phyloP scores from a whole-genome alignment of 2,797 vertebrate species.

The Peromyscus melanophrys region DNA sequence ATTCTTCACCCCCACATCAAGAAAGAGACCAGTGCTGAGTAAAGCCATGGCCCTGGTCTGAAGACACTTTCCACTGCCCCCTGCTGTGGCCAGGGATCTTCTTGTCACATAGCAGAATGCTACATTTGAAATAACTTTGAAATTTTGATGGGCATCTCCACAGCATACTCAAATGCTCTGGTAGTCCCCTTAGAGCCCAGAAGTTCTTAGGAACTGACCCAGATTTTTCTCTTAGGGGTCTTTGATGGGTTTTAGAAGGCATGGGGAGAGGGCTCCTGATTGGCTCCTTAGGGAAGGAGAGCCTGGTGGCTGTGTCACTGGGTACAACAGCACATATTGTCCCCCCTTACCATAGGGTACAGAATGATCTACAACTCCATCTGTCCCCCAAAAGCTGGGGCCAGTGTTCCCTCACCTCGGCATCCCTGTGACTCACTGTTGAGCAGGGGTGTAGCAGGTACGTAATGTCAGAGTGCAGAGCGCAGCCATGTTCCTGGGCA shows the following conservation, averaged over 20 bases:
- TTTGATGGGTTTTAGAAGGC: not conserved
- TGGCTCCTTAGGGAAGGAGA: not conserved
- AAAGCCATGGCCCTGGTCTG: not conserved
- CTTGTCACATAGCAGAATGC: too few species aligned
- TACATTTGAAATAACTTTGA: not conserved
- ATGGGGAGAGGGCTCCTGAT: not conserved
- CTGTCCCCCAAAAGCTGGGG: not conserved
- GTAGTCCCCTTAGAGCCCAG: not conserved
- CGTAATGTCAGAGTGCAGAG: not conserved
- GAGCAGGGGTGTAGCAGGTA: not conserved
- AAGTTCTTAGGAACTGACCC: not conserved
- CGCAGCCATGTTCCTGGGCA: not conserved
- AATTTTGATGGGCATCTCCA: not conserved
- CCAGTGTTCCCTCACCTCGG: not conserved
- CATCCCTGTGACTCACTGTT: not conserved
- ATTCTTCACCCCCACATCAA: not conserved
- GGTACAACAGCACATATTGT: not conserved
- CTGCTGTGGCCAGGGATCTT: not conserved
- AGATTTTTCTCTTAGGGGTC: not conserved
- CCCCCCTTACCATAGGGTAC: rapidly evolving
- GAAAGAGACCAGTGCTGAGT: not conserved
- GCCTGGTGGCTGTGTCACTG: not conserved
- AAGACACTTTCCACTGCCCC: not conserved
- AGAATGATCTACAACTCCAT: not conserved
- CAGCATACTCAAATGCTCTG: rapidly evolving